Evolutionary conservation across 2,113 vertebrate genomes (phyloP), one percentile per base, ranked within the genome.

Genomic region (Prinia subflava): DNA sequence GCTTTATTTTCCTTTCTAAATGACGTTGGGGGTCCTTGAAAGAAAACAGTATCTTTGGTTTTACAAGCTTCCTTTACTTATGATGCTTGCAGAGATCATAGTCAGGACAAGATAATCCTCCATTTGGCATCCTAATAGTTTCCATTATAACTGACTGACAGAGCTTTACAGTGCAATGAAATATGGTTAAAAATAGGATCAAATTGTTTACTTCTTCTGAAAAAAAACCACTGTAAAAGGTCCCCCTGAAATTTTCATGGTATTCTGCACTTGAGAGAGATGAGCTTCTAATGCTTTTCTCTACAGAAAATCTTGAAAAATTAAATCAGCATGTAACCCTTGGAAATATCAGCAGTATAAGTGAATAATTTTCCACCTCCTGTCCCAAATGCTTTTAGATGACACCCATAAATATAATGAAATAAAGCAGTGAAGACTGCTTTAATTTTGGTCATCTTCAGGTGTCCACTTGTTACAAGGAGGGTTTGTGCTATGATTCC

Each of bases 121-220:
- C 81, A 83, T 94, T 94, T 95, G 84, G 27, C 70, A 91, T 83
- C 42, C 37, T 94, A 67, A 93, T 76, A 65, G 24, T 86, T 95
- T 89, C 50, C 59, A 80, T 87, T 95, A 63, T 68, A 91, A 79
- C 22, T 90, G 59, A 69, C 47, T 92, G 81, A 87, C 37, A 91
- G 79, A 87, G 49, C 16, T 95, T 93, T 88, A 46, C 13, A 77
- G 21, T 59, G 44, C 42, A 90, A 31, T 47, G 39, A 83, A 93
- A 93, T 67, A 37, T 2, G 15, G 53, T 46, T 80, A 59, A 88
- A 95, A 88, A 47, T 15, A 85, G 62, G 55, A 69, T 87, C 50
- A 69, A 62, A 63, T 73, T 84, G 8, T 62, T 80, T 87, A 91
- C 19, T 85, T 7, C 22, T 62, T 76, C 19, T 59, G 30, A 52